A percentile compares a stretch with the other conserved stretches of the same genome.
Conservation (phyloP, 2,113 vertebrate species). For the Lagopus leucura region DNA sequence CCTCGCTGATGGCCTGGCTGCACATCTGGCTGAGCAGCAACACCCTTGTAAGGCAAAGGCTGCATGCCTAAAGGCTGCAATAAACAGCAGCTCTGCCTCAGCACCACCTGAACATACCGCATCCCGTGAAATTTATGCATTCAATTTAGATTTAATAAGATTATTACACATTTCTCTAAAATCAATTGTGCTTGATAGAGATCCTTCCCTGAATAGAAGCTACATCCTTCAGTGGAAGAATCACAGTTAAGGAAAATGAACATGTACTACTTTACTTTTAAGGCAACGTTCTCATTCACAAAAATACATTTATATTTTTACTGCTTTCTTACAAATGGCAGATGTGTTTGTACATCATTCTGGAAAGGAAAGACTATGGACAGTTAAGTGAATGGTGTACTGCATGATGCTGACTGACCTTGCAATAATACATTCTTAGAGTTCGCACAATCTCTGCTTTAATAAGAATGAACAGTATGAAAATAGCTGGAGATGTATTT, state of each 20-base stretch:
- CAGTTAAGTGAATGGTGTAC: background rate
- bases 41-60: too few relatives aligned
- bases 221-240: background rate
- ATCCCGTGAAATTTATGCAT: background rate
- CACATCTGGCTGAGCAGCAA: background rate
- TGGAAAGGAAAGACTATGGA: background rate
- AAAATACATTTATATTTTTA: fast-evolving
- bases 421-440: background rate
- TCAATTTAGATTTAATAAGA: background rate
- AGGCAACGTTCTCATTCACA: background rate
- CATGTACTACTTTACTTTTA: background rate
- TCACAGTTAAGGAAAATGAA: background rate
- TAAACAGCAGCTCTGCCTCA: background rate
- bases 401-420: background rate
- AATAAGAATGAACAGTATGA: background rate
- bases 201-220: background rate
- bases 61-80: background rate
- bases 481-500: background rate
- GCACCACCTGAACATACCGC: background rate
- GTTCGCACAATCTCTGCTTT: background rate
- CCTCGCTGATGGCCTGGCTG: background rate
- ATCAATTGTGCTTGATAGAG: background rate
- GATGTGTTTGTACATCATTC: background rate
- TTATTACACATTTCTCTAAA: background rate
- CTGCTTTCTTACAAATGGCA: background rate